phyloP scores from a whole-genome alignment of 2,888 invertebrate genomes.

The Cosmia pyralina region DNA sequence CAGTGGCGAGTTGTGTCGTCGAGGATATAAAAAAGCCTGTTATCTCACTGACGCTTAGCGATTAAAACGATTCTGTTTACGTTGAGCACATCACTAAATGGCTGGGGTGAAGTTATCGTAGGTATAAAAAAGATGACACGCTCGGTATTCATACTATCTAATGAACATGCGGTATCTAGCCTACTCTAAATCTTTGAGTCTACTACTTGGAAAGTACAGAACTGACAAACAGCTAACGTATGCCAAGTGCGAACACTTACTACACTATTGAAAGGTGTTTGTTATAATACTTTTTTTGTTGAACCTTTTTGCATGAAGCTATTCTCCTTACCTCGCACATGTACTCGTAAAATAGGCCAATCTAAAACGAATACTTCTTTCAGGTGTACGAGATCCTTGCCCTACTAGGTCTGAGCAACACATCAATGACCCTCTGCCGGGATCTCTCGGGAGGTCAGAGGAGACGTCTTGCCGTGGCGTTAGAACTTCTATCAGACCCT shows the following conservation, averaged over 20 bases:
- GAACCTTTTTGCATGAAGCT: background rate
- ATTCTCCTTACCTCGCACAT: background rate
- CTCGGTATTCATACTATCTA: too few relatives aligned
- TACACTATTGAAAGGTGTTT: background rate
- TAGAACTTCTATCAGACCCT: conserved; percentile 96
- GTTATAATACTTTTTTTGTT: background rate
- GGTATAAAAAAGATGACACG: too few relatives aligned
- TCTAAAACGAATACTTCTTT: conserved; percentile 33
- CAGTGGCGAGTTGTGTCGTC: too few relatives aligned
- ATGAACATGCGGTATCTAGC: too few relatives aligned
- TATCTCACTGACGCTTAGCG: too few relatives aligned
- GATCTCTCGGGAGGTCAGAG: conserved; percentile 96
- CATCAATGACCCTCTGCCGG: conserved; percentile 92
- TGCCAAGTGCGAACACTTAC: background rate
- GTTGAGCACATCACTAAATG: too few relatives aligned
- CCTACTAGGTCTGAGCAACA: conserved; percentile 92
- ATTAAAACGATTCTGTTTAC: too few relatives aligned
- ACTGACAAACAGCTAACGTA: background rate
- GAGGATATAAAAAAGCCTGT: too few relatives aligned
- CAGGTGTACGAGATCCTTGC: conserved; percentile 94
- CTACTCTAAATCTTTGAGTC: too few relatives aligned
- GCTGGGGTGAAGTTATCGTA: too few relatives aligned
- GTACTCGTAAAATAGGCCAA: background rate
- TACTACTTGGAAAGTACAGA: conserved; percentile 1
- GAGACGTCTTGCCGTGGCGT: conserved; percentile 94